Evolutionary conservation across 2,888 invertebrate genomes (phyloP).

Genomic region (Platynereis dumerilii): DNA sequence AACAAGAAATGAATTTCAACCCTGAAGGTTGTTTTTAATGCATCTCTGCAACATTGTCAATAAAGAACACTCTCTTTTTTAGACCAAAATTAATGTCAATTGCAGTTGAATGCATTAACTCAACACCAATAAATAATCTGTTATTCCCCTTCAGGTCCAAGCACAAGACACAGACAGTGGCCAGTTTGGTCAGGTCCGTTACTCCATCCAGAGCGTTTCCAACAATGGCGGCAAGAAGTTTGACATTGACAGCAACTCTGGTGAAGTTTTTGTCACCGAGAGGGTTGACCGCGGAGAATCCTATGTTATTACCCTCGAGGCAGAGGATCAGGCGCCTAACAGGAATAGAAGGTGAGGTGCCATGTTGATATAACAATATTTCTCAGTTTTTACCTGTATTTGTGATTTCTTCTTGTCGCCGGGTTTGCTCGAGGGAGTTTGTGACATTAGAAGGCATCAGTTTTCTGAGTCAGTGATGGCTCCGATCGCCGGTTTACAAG

Average conservation of each 20-base stretch:
- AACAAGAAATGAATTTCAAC: too few relatives aligned
- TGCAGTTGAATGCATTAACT: too few relatives aligned
- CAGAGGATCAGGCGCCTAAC: conserved; percentile 41
- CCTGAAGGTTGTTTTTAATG: too few relatives aligned
- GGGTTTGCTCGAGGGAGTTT: too few relatives aligned
- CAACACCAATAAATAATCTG: too few relatives aligned
- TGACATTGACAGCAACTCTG: conserved; percentile 25
- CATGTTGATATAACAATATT: not conserved
- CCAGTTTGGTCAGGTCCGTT: conserved; percentile 41
- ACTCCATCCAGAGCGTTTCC: conserved; percentile 41
- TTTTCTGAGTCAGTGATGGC: too few relatives aligned
- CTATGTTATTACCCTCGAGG: conserved; percentile 45
- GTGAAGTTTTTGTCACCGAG: conserved; percentile 39
- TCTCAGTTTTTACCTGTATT: not conserved
- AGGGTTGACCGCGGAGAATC: conserved; percentile 38
- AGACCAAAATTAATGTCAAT: too few relatives aligned
- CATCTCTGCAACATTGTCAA: too few relatives aligned
- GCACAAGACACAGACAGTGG: conserved; percentile 43
- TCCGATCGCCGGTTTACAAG: too few relatives aligned
- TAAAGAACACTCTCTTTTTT: too few relatives aligned
- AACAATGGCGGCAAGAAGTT: conserved; percentile 43
- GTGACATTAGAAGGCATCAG: too few relatives aligned
- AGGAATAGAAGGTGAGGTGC: conserved; percentile 9
- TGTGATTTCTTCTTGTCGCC: not conserved
- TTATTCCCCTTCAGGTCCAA: conserved; percentile 34